A percentile compares a stretch with the other conserved stretches of the same genome.
Evolutionary conservation across 1,140 invertebrate genomes (phyloP).

Genomic region (Archegozetes longisetosus): DNA sequence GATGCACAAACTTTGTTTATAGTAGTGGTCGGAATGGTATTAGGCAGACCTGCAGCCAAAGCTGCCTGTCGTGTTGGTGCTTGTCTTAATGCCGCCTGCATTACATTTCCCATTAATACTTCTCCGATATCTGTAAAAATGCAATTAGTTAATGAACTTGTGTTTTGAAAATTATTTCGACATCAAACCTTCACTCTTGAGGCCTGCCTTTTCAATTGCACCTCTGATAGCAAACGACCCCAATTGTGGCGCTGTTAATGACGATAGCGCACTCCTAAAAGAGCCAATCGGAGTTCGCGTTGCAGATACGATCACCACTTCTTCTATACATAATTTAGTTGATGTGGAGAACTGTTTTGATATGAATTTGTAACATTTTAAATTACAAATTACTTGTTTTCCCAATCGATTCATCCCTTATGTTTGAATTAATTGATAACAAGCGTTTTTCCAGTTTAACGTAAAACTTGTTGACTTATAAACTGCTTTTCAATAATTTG

Average conservation of each 20-base stretch:
- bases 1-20: conserved; percentile 44
- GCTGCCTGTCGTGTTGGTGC: conserved; percentile 39
- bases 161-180: conserved; percentile 1
- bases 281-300: conserved; percentile 92
- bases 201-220: conserved; percentile 61
- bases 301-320: conserved; percentile 75
- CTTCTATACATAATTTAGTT: conserved; percentile 30
- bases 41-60: conserved; percentile 35
- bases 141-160: background rate
- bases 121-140: conserved; percentile 28
- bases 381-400: too few species aligned
- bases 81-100: conserved; percentile 32
- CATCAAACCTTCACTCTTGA: conserved; percentile 31
- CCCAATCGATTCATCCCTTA: too few species aligned
- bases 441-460: too few species aligned
- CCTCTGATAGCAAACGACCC: conserved; percentile 68
- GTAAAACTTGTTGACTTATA: too few species aligned
- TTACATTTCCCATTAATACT: conserved; percentile 41
- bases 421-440: too few species aligned
- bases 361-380: too few species aligned
- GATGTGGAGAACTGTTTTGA: too few species aligned
- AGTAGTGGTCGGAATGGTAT: conserved; percentile 34
- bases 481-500: too few species aligned
- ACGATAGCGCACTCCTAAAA: conserved; percentile 58
- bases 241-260: conserved; percentile 65